Evolutionary conservation across 2,797 vertebrate species (phyloP).

Genomic region (Sparidentex hasta): DNA sequence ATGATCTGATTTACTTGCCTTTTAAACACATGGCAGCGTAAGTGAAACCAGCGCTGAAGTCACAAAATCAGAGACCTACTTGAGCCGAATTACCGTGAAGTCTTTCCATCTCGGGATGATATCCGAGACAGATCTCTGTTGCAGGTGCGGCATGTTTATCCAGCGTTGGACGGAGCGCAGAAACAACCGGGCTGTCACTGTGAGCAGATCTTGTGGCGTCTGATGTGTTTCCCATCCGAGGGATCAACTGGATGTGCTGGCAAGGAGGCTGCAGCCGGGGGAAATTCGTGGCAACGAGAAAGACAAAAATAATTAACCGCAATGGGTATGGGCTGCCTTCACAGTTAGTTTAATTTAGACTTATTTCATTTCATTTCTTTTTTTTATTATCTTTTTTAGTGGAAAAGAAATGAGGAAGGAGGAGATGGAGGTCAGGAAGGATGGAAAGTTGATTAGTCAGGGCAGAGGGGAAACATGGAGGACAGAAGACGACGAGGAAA

Average conservation of each 20-base stretch:
- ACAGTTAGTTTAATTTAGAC: slow-evolving; percentile 39
- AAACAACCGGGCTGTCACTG: slow-evolving; percentile 28
- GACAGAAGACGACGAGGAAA: slow-evolving; percentile 15
- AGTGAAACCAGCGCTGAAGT: slow-evolving; percentile 20
- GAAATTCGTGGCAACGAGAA: slow-evolving; percentile 43
- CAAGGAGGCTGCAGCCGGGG: slow-evolving; percentile 39
- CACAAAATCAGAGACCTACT: slow-evolving; percentile 23
- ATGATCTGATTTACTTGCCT: slow-evolving; percentile 21
- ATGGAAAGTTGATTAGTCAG: slow-evolving; percentile 39
- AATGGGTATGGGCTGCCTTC: slow-evolving; percentile 32
- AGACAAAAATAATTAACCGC: slow-evolving; percentile 62
- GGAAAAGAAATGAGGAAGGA: slow-evolving; percentile 28
- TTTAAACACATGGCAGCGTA: slow-evolving; percentile 7
- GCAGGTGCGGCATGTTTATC: slow-evolving; percentile 64
- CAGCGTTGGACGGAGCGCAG: slow-evolving; percentile 53
- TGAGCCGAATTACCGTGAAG: slow-evolving; percentile 14
- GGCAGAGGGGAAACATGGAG: slow-evolving; percentile 14
- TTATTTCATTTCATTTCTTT: slow-evolving; percentile 48
- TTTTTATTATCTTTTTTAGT: slow-evolving; percentile 41
- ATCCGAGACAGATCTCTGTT: slow-evolving; percentile 46
- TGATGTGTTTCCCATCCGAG: slow-evolving; percentile 71
- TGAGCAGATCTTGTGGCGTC: slow-evolving; percentile 39
- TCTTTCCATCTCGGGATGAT: slow-evolving; percentile 38
- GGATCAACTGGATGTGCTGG: slow-evolving; percentile 31
- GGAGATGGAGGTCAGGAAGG: slow-evolving; percentile 20